phyloP scores from a whole-genome alignment of 2,797 vertebrate species.

The Helarctos malayanus region DNA sequence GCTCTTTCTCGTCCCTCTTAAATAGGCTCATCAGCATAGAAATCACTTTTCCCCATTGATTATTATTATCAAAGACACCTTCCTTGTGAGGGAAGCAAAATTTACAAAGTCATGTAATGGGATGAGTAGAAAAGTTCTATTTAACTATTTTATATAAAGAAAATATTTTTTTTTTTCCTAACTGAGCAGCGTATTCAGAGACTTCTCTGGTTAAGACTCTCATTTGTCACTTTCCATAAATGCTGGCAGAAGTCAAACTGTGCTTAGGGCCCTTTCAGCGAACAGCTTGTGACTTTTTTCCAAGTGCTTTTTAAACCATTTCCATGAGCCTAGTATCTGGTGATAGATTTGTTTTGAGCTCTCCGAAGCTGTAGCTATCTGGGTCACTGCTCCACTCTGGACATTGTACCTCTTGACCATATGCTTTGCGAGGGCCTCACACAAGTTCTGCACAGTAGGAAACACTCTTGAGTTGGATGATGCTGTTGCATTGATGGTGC shows the following conservation, averaged over 20 bases:
- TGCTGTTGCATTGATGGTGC: background rate
- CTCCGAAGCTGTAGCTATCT: conserved; percentile 59
- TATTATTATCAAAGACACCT: background rate
- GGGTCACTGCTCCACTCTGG: conserved; percentile 68
- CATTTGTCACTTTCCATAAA: conserved; percentile 36
- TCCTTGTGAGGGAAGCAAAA: background rate
- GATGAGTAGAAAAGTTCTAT: background rate
- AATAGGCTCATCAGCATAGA: background rate
- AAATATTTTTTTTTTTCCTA: background rate
- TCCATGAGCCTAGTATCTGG: background rate
- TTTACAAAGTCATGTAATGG: background rate
- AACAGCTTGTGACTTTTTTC: conserved; percentile 24
- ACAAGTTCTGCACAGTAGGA: conserved; percentile 47
- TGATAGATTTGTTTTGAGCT: background rate
- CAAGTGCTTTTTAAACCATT: background rate
- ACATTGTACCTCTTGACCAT: conserved; percentile 65
- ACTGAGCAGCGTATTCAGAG: background rate
- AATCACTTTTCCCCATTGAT: background rate
- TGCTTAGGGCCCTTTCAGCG: background rate
- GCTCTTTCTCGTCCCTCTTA: background rate
- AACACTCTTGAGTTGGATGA: background rate
- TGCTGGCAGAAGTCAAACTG: conserved; percentile 34
- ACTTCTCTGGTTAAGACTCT: conserved; percentile 22
- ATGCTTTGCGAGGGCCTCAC: conserved; percentile 43
- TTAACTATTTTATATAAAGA: background rate